These are phyloP conservation scores for Cistogaster globosa DNA, from an alignment of 2,888 invertebrate species.

Conservation along the genomic window DNA sequence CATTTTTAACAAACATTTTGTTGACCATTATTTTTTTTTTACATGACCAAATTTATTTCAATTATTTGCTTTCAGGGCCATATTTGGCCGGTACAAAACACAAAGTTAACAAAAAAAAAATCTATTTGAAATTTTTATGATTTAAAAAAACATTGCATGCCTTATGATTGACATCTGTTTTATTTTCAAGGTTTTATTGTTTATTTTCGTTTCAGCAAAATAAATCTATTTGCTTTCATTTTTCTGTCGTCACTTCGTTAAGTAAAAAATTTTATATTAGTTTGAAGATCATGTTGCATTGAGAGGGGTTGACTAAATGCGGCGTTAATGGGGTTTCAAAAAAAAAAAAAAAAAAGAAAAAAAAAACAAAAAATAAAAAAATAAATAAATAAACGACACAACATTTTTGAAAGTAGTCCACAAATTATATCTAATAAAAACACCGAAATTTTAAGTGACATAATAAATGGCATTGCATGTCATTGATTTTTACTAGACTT, in stretches of 20 bases:
- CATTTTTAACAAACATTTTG: slow-evolving; percentile 24
- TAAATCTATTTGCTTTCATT: slow-evolving; percentile 11
- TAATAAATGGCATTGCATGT: slow-evolving; percentile 27
- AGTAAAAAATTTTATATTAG: not conserved
- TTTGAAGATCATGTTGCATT: slow-evolving; percentile 10
- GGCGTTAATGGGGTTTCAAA: not conserved
- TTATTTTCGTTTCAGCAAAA: slow-evolving; percentile 1
- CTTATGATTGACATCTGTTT: slow-evolving; percentile 46
- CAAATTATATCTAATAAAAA: not conserved
- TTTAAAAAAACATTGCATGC: slow-evolving; percentile 43
- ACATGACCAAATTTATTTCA: slow-evolving; percentile 17
- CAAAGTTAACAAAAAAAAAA: slow-evolving; percentile 10
- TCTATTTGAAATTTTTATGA: slow-evolving; percentile 2
- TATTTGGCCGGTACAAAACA: slow-evolving; percentile 15
- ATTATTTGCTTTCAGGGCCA: slow-evolving; percentile 30
- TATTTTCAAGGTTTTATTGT: slow-evolving; percentile 42
- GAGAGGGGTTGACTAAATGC: not conserved
- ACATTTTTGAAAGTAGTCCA: not conserved
- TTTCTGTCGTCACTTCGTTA: slow-evolving; percentile 12
- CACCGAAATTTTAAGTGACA: slow-evolving; percentile 1
- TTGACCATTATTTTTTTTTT: slow-evolving; percentile 12
- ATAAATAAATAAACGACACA: not conserved
- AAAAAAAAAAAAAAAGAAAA: no score
- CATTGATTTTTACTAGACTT: slow-evolving; percentile 14
- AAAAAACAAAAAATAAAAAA: no score